These are phyloP conservation scores for Empis stercorea DNA, from an alignment of 2,888 invertebrate species.

Conservation along the genomic window DNA sequence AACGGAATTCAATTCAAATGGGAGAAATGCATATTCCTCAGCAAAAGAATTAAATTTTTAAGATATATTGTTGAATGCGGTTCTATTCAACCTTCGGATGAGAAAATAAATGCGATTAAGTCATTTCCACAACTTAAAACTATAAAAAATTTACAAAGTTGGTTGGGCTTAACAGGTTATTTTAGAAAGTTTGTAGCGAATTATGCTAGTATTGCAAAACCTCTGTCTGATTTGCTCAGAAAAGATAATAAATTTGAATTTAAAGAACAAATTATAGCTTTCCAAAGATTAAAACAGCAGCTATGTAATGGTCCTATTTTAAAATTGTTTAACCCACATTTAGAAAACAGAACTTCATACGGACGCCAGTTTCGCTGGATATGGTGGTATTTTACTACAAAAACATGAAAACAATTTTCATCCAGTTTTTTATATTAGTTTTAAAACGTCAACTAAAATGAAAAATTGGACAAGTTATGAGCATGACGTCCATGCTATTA, in stretches of 20 bases:
- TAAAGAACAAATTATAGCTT: constrained; percentile 15
- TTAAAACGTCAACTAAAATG: constrained; percentile 13
- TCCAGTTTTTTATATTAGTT: constrained; percentile 4
- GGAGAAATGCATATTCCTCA: constrained; percentile 9
- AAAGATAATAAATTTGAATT: constrained; percentile 6
- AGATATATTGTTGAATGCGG: constrained; percentile 5
- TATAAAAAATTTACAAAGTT: constrained; percentile 3
- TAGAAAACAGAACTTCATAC: constrained; percentile 20
- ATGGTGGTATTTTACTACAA: constrained; percentile 19
- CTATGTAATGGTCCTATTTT: too few species aligned
- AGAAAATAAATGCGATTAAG: constrained; percentile 4
- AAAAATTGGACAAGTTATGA: constrained; percentile 21
- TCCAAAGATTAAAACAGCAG: too few species aligned
- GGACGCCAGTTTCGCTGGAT: constrained; percentile 19
- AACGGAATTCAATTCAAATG: constrained; percentile 7
- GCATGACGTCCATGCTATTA: constrained; percentile 6
- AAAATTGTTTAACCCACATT: too few species aligned
- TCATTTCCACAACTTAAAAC: constrained; percentile 4
- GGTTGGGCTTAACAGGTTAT: constrained; percentile 2
- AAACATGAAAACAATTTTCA: constrained; percentile 7
- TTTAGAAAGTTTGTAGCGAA: constrained; percentile 4
- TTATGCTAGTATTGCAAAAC: constrained; percentile 2
- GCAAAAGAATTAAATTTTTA: constrained; percentile 6
- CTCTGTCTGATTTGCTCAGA: constrained; percentile 13
- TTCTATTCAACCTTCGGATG: constrained; percentile 1